Percentiles rank a stretch among this genome's conserved stretches.
Evolutionary conservation across 2,797 vertebrate species (phyloP).

Genomic region (Picus viridis): DNA sequence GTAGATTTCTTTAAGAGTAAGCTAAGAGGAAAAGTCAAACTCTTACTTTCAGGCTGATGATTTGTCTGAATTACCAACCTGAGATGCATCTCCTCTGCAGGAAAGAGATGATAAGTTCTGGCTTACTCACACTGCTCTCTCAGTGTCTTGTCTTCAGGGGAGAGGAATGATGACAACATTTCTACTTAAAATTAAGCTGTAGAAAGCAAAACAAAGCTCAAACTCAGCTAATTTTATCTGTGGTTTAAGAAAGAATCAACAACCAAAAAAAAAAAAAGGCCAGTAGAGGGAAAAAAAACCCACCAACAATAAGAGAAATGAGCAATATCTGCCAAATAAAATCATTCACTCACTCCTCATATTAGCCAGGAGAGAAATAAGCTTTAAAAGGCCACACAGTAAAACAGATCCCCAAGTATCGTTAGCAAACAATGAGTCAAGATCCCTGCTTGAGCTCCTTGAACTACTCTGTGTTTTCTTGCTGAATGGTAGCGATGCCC

Average conservation of each 20-base stretch:
- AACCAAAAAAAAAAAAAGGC: background rate
- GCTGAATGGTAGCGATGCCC: background rate
- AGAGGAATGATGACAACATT: constrained; percentile 33
- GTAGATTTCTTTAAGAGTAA: background rate
- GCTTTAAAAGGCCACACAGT: background rate
- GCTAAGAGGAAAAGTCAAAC: background rate
- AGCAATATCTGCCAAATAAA: constrained; percentile 56
- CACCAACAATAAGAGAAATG: constrained; percentile 28
- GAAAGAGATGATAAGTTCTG: background rate
- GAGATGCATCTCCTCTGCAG: background rate
- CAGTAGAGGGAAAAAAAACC: background rate
- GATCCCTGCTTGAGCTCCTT: background rate
- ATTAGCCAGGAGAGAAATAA: constrained; percentile 49
- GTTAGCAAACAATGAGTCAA: background rate
- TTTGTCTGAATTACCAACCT: background rate
- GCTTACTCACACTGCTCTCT: background rate
- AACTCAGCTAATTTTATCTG: constrained; percentile 54
- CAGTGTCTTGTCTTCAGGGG: background rate
- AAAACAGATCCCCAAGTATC: background rate
- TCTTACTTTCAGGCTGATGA: background rate
- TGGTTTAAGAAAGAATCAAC: constrained; percentile 41
- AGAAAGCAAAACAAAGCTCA: constrained; percentile 28
- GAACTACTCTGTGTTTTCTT: background rate
- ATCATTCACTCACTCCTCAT: background rate
- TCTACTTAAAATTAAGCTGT: constrained; percentile 30